A percentile compares a stretch with the other conserved stretches of the same genome.
These are phyloP conservation scores for Leptothorax acervorum DNA, from an alignment of 2,888 invertebrate genomes.

Conservation along the genomic window DNA sequence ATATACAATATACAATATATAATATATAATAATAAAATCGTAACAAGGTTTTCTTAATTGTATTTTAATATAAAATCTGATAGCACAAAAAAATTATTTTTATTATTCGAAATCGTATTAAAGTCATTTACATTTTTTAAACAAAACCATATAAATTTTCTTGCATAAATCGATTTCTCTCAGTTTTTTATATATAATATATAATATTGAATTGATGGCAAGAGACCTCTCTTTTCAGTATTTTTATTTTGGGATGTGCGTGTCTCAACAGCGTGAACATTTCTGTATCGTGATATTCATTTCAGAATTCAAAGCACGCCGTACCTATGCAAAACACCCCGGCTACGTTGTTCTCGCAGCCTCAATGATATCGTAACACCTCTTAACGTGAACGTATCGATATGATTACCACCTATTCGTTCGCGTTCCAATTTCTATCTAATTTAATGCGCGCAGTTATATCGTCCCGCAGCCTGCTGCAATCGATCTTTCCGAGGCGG, in stretches of 20 bases:
- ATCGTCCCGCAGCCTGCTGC: constrained; percentile 25
- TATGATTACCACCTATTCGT: constrained; percentile 86
- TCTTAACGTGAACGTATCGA: constrained; percentile 87
- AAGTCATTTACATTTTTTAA: too few species aligned
- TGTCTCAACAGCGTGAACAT: not conserved
- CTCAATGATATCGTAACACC: constrained; percentile 87
- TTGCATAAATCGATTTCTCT: not conserved
- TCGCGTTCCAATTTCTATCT: constrained; percentile 85
- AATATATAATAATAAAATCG: too few species aligned
- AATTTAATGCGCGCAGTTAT: constrained; percentile 25
- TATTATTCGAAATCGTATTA: too few species aligned
- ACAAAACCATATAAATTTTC: too few species aligned
- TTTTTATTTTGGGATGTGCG: not conserved
- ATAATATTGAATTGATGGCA: not conserved
- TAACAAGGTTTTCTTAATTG: too few species aligned
- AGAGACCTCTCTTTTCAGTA: not conserved
- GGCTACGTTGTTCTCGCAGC: constrained; percentile 85
- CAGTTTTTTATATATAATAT: not conserved
- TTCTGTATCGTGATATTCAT: not conserved
- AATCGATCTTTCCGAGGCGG: constrained; percentile 20
- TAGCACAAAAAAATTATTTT: too few species aligned
- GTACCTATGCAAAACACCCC: constrained; percentile 2
- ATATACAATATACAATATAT: too few species aligned
- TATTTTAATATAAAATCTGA: too few species aligned
- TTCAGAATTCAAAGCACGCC: not conserved